A percentile compares a stretch with the other conserved stretches of the same genome.
These are phyloP conservation scores for Bradypus variegatus DNA, from an alignment of 2,797 vertebrate genomes.

Conservation along the genomic window DNA sequence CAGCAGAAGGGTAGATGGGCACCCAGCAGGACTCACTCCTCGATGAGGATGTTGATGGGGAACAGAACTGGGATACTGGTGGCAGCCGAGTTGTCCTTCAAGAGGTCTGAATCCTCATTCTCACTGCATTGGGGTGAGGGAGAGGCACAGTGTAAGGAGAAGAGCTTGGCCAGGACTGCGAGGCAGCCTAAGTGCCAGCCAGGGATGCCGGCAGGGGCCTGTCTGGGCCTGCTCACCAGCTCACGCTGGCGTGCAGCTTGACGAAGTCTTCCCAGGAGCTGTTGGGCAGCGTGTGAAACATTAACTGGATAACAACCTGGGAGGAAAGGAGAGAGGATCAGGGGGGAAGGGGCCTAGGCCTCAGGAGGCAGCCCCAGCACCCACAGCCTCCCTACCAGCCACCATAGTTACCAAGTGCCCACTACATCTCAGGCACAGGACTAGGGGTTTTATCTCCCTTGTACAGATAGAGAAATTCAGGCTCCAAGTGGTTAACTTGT, in stretches of 20 bases:
- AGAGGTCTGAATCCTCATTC: slow-evolving; percentile 48
- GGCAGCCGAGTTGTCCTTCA: slow-evolving; percentile 43
- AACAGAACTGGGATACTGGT: slow-evolving; percentile 48
- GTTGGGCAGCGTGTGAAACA: slow-evolving; percentile 50
- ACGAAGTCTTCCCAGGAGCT: slow-evolving; percentile 52
- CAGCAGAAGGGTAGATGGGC: accelerated
- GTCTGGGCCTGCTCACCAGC: slow-evolving; percentile 51
- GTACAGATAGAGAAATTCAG: not conserved
- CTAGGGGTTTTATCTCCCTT: not conserved
- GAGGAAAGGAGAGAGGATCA: not conserved
- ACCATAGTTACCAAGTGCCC: not conserved
- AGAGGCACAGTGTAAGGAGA: not conserved
- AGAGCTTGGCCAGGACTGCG: accelerated
- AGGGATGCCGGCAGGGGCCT: accelerated
- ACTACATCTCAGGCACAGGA: not conserved
- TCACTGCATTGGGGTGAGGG: slow-evolving; percentile 31
- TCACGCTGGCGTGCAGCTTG: slow-evolving; percentile 7
- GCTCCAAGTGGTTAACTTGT: not conserved
- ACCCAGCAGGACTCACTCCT: slow-evolving; percentile 46
- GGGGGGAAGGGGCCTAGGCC: not conserved
- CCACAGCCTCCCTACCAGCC: not conserved
- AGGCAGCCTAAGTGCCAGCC: too few relatives aligned
- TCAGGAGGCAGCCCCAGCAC: not conserved
- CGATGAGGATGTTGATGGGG: slow-evolving; percentile 63
- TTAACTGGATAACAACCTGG: slow-evolving; percentile 56